Percentiles rank a stretch among this genome's conserved stretches.
Conservation (phyloP, 2,797 vertebrate species). For the Coluber constrictor region DNA sequence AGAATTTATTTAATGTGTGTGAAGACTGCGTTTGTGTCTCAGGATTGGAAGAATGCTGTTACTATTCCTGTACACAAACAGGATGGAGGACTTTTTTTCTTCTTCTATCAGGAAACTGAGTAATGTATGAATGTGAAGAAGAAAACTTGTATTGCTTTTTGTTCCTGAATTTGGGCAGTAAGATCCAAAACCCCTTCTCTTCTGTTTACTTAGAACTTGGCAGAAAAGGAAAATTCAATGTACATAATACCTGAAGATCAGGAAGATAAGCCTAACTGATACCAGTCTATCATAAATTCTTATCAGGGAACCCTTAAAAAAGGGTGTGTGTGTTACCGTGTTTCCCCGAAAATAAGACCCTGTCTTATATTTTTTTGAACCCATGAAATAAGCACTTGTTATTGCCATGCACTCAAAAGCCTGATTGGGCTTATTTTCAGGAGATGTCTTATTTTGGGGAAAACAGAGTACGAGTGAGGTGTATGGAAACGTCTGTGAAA, state of each 20-base stretch:
- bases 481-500: not conserved
- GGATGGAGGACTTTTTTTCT: not conserved
- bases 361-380: too few relatives aligned
- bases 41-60: not conserved
- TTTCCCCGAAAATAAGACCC: too few relatives aligned
- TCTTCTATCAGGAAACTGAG: not conserved
- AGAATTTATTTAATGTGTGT: not conserved
- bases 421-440: too few relatives aligned
- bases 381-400: too few relatives aligned
- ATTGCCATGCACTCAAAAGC: too few relatives aligned
- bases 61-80: not conserved
- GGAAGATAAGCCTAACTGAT: not conserved
- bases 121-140: not conserved
- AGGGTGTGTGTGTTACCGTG: not conserved
- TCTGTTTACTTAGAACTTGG: not conserved
- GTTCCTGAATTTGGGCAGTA: not conserved
- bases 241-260: not conserved
- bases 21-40: not conserved
- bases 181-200: not conserved
- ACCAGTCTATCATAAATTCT: not conserved
- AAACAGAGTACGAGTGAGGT: not conserved
- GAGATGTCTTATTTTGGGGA: too few relatives aligned
- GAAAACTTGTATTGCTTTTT: not conserved
- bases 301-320: not conserved
- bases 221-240: not conserved